A percentile compares a stretch with the other conserved stretches of the same genome.
phyloP scores from a whole-genome alignment of 1,140 invertebrate genomes.

The Nilaparvata lugens region DNA sequence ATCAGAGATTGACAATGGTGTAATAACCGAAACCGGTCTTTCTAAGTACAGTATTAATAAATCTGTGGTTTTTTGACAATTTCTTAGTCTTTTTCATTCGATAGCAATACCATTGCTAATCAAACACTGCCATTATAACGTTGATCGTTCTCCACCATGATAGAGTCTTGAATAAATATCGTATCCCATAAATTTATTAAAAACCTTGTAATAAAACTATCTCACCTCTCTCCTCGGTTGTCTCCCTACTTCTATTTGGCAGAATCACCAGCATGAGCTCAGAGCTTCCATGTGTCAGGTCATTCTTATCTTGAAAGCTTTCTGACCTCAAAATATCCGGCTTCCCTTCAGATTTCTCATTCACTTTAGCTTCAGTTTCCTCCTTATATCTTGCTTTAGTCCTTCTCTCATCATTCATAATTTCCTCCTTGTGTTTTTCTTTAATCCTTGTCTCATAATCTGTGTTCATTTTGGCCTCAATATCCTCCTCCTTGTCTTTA shows the following conservation, averaged over 20 bases:
- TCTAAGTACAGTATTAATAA: no score
- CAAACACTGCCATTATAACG: no score
- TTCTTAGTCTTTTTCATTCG: no score
- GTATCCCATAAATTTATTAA: not conserved
- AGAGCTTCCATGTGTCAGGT: conserved; percentile 45
- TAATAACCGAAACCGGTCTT: no score
- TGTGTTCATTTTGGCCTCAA: not conserved
- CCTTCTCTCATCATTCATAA: not conserved
- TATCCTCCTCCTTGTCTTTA: no score
- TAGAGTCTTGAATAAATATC: no score
- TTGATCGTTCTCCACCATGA: no score
- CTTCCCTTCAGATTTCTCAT: not conserved
- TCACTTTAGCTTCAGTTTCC: conserved; percentile 1
- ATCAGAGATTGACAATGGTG: no score
- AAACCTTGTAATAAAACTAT: not conserved
- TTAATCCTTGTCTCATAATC: not conserved
- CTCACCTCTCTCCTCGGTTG: conserved; percentile 28
- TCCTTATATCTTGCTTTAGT: conserved; percentile 1
- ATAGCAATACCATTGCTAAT: no score
- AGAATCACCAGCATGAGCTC: conserved; percentile 74
- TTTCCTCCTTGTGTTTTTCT: no score
- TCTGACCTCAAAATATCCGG: conserved; percentile 1
- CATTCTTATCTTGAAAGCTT: conserved; percentile 23
- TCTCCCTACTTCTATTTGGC: conserved; percentile 43
- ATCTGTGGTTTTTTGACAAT: no score